Evolutionary conservation across 2,113 vertebrate genomes (phyloP), one percentile per base, ranked within the genome.

Genomic region (Siniperca knerii): DNA sequence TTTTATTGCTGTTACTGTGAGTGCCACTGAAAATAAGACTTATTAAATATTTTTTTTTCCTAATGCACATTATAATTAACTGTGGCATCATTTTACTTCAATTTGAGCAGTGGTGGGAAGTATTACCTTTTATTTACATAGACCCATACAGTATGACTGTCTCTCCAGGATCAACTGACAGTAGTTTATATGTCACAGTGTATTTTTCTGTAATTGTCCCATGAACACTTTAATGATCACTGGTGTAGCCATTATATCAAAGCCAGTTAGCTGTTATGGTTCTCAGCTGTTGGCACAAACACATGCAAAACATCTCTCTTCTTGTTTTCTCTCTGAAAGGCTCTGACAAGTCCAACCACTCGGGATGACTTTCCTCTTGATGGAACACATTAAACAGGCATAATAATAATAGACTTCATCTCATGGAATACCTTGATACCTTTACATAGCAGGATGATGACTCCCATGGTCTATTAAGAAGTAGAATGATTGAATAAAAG

Each of bases 401-500:
- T 37, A 48, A 61, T 64, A 68, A 57, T 35, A 75, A 37, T 20
- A 57, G 65, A 74, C 12, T 50, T 81, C n/a, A 46, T 68, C 9
- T 55, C 52, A 23, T 9, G 0, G 50, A 71, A 62, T 57, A 75
- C 61, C 62, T 72, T 55, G 57, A 48, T 79, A 33, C 35, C 21
- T 62, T 60, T 46, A 58, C 37, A 40, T 29, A 64, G 73, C 50
- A 72, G 46, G 10, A 68, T 16, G 21, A 62, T 48, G 54, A 58
- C 44, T 58, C 40, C 48, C 3, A 12, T 52, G 46, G 54, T 61
- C 61, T 40, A 48, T 79, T 60, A 64, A 50, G 29, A 44, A n/a
- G 40, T 20, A 18, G 8, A 79, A 65, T 21, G 33, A 78, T 21
- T 58, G 18, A 83, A 62, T 74, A 50, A 85, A 84, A 79, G 16